phyloP scores from a whole-genome alignment of 2,797 vertebrate species.

The Rallus crepitans region DNA sequence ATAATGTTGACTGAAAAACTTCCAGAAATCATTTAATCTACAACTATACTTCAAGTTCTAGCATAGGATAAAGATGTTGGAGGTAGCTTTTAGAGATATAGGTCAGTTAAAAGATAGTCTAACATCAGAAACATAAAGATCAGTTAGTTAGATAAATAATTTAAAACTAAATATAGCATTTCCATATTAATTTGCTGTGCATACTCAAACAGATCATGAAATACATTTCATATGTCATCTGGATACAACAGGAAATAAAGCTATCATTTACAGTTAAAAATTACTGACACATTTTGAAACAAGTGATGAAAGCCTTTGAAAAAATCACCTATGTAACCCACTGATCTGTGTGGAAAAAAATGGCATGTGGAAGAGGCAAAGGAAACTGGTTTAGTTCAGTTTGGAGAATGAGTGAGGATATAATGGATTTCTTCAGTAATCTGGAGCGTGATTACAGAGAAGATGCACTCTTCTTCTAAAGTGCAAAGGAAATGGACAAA shows the following conservation, averaged over 20 bases:
- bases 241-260: background rate
- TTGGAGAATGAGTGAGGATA: background rate
- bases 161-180: background rate
- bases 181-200: background rate
- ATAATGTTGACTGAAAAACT: background rate
- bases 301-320: background rate
- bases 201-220: background rate
- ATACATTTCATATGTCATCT: background rate
- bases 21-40: background rate
- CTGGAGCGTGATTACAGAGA: background rate
- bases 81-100: background rate
- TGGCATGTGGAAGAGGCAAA: background rate
- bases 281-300: background rate
- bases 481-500: background rate
- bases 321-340: background rate
- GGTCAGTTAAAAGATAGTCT: background rate
- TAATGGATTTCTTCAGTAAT: background rate
- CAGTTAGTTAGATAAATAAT: background rate
- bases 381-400: background rate
- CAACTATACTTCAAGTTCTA: background rate
- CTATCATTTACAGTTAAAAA: background rate
- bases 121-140: background rate
- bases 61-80: background rate
- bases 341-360: background rate
- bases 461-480: background rate